phyloP scores from a whole-genome alignment of 2,888 invertebrate genomes.

The Rhaphigaster nebulosa region DNA sequence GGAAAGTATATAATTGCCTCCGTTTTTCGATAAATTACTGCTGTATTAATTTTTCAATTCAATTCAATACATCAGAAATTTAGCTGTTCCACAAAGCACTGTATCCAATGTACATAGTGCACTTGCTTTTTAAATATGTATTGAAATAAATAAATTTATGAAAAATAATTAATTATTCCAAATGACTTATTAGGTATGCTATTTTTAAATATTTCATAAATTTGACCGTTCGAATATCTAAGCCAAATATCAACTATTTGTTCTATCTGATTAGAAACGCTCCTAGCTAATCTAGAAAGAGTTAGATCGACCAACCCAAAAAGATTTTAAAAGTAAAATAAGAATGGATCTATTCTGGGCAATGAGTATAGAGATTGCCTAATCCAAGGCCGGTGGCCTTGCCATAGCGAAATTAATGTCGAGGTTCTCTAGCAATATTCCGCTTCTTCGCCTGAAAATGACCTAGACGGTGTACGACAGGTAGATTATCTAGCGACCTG shows the following conservation, averaged over 20 bases:
- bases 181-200: too few relatives aligned
- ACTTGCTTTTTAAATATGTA: too few relatives aligned
- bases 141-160: too few relatives aligned
- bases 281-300: not conserved
- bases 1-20: too few relatives aligned
- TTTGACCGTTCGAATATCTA: not conserved
- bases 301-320: not conserved
- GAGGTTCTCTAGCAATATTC: not conserved
- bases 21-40: too few relatives aligned
- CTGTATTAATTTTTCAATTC: too few relatives aligned
- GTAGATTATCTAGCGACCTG: not conserved
- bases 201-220: too few relatives aligned
- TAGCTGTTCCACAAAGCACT: too few relatives aligned
- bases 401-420: conserved; percentile 26
- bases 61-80: too few relatives aligned
- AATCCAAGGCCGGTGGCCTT: not conserved
- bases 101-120: too few relatives aligned
- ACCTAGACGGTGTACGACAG: not conserved
- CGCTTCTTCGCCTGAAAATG: not conserved
- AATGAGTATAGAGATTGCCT: conserved; percentile 19
- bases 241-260: not conserved
- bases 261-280: not conserved
- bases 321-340: conserved; percentile 21
- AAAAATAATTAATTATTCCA: too few relatives aligned
- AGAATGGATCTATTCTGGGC: conserved; percentile 38